These are phyloP conservation scores for Synanthedon myopaeformis DNA, from an alignment of 2,888 invertebrate species.

Conservation along the genomic window DNA sequence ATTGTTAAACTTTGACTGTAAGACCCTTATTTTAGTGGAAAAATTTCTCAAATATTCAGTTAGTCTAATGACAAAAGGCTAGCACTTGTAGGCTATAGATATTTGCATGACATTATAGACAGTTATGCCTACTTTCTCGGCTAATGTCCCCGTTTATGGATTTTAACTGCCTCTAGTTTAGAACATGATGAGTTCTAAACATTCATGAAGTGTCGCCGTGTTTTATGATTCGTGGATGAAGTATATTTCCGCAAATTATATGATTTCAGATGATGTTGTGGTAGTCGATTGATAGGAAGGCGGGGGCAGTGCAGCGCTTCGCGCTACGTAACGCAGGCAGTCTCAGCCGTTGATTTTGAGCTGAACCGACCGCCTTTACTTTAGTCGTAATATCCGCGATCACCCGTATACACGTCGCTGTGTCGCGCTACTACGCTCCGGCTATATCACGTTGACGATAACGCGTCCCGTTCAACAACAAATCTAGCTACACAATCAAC, in stretches of 20 bases:
- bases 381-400: constrained; percentile 50
- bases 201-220: too few species aligned
- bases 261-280: constrained; percentile 33
- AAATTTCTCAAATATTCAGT: too few species aligned
- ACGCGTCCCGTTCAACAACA: constrained; percentile 44
- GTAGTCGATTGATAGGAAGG: constrained; percentile 4
- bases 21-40: too few species aligned
- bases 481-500: constrained; percentile 36
- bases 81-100: too few species aligned
- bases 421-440: constrained; percentile 32
- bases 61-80: too few species aligned
- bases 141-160: not conserved
- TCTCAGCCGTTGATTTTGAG: not conserved
- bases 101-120: too few species aligned
- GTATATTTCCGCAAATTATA: constrained; percentile 4
- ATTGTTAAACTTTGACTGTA: too few species aligned
- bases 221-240: too few species aligned
- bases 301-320: constrained; percentile 11
- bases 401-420: constrained; percentile 51
- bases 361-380: constrained; percentile 8
- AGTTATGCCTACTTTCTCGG: too few species aligned
- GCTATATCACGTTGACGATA: constrained; percentile 34
- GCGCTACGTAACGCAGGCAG: not conserved
- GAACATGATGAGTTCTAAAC: too few species aligned
- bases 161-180: too few species aligned